Percentiles rank a stretch among this genome's conserved stretches.
These are phyloP conservation scores for Ianthella basta DNA, from an alignment of 37 sponge, comb jelly and placozoan species.

Conservation along the genomic window DNA sequence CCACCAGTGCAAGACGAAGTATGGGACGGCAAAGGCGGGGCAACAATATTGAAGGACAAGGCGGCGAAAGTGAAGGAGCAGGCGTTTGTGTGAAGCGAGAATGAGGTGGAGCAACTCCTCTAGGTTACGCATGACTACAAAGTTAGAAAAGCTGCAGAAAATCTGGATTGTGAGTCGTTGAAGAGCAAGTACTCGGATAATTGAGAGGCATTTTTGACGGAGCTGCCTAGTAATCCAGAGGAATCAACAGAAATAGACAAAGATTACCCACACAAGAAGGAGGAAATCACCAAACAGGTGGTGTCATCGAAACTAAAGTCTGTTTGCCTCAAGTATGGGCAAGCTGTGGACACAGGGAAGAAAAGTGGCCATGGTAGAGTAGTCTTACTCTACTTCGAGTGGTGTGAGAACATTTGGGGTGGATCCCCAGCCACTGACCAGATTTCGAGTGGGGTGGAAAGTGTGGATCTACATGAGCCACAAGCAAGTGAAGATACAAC, in stretches of 20 bases:
- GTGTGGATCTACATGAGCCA: neutral
- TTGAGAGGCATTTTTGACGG: neutral
- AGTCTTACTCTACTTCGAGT: slow-evolving; percentile 3
- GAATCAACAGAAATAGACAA: neutral
- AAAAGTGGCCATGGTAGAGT: slow-evolving; percentile 32
- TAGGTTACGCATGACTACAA: neutral
- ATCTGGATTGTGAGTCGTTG: slow-evolving; percentile 19
- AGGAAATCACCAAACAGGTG: slow-evolving; percentile 17
- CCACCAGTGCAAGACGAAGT: no score
- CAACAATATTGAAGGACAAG: neutral
- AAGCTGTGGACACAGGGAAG: slow-evolving; percentile 15
- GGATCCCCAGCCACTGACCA: slow-evolving; percentile 22
- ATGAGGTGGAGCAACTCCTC: neutral
- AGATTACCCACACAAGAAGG: slow-evolving; percentile 27
- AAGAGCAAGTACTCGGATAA: slow-evolving; percentile 28
- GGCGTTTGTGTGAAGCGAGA: neutral
- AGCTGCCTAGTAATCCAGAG: neutral
- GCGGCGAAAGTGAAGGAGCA: neutral
- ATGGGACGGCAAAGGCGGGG: no score
- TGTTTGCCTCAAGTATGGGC: neutral
- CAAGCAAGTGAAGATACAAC: no score
- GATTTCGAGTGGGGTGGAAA: neutral
- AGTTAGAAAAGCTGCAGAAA: neutral
- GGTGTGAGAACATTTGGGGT: slow-evolving; percentile 29
- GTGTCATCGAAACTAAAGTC: slow-evolving; percentile 15